Evolutionary conservation across 2,113 vertebrate species (phyloP).

Genomic region (Nothocercus julius): DNA sequence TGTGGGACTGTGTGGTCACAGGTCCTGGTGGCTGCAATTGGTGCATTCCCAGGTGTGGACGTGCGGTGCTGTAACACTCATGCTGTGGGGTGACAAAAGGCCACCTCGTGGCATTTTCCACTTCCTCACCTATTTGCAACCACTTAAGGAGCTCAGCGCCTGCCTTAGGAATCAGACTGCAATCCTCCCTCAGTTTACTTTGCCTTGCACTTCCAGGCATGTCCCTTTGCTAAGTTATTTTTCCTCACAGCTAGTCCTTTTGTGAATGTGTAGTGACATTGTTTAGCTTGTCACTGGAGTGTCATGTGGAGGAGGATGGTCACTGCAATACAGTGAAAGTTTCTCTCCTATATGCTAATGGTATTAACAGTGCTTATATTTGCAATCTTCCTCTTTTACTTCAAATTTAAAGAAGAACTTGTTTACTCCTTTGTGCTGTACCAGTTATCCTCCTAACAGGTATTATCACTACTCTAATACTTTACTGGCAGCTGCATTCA

Average conservation of each 20-base stretch:
- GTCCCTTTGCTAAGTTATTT: not conserved
- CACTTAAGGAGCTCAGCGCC: accelerated
- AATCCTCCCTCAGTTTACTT: not conserved
- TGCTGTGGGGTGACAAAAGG: accelerated
- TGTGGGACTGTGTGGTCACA: too few species aligned
- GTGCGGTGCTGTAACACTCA: accelerated
- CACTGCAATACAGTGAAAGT: not conserved
- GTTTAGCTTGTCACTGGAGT: not conserved
- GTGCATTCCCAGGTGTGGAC: not conserved
- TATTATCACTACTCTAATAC: not conserved
- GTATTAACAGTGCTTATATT: not conserved
- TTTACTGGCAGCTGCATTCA: not conserved
- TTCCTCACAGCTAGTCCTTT: not conserved
- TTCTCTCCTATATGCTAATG: not conserved
- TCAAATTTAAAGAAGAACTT: not conserved
- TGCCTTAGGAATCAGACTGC: not conserved
- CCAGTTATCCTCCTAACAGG: not conserved
- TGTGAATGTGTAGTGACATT: not conserved
- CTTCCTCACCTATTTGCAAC: not conserved
- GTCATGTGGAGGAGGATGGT: not conserved
- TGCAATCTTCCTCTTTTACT: not conserved
- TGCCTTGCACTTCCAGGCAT: not conserved
- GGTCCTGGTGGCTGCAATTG: not conserved
- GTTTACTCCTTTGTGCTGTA: not conserved
- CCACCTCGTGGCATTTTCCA: accelerated